Percentiles rank a stretch among this genome's conserved stretches.
Conservation (phyloP, 2,113 vertebrate genomes). For the Lamprotornis superbus region DNA sequence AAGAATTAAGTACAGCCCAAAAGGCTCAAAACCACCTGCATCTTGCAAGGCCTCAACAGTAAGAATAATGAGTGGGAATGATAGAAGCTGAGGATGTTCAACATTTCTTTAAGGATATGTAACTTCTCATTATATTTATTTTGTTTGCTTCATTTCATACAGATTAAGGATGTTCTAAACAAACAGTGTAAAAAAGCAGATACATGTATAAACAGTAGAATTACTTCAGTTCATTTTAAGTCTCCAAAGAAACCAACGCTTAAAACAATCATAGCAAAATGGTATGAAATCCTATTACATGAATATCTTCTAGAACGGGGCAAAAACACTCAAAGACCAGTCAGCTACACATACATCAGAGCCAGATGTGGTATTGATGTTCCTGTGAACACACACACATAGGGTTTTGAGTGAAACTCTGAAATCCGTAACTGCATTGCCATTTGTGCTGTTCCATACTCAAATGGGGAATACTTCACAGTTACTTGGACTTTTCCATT, state of each 20-base stretch:
- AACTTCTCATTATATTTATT: background rate
- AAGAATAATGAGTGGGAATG: background rate
- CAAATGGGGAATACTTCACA: slow-evolving; percentile 81
- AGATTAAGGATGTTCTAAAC: background rate
- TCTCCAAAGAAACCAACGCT: background rate
- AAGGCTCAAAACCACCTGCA: background rate
- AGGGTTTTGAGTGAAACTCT: slow-evolving; percentile 86
- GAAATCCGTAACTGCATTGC: slow-evolving; percentile 82
- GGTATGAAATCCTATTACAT: background rate
- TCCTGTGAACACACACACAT: slow-evolving; percentile 85
- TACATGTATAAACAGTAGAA: background rate
- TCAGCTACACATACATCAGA: slow-evolving; percentile 70
- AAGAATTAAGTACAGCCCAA: background rate
- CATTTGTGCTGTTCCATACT: slow-evolving; percentile 84
- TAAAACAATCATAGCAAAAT: background rate
- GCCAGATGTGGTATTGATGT: slow-evolving; percentile 74
- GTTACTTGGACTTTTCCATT: slow-evolving; percentile 74
- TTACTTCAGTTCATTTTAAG: background rate
- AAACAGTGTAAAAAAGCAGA: background rate
- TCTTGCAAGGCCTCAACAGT: background rate
- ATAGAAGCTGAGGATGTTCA: background rate
- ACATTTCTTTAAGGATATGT: background rate
- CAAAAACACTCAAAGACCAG: background rate
- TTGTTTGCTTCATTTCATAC: background rate
- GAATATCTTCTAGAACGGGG: background rate